Evolutionary conservation across 2,113 vertebrate genomes (phyloP).

Genomic region (Hirundichthys speculiger): DNA sequence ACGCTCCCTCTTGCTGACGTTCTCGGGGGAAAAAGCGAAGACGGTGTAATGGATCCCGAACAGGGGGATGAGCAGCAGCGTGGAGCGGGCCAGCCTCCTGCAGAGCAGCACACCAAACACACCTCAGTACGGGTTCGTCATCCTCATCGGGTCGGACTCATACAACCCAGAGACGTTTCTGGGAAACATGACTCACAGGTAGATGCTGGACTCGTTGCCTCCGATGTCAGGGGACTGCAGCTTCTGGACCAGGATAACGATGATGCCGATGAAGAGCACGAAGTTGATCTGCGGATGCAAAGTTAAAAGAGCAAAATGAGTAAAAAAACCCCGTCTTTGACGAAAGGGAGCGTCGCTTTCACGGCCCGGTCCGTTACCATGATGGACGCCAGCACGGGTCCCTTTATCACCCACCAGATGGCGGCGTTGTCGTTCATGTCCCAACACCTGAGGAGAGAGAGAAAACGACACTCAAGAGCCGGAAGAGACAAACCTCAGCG

Average conservation of each 20-base stretch:
- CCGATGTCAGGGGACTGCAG: constrained; percentile 97
- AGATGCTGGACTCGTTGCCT: constrained; percentile 98
- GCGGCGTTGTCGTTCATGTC: constrained; percentile 95
- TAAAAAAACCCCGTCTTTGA: not conserved
- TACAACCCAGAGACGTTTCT: too few species aligned
- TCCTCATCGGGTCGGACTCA: too few species aligned
- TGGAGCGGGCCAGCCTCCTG: constrained; percentile 95
- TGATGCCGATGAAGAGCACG: constrained; percentile 96
- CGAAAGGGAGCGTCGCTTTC: not conserved
- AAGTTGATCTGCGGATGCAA: constrained; percentile 89
- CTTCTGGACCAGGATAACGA: constrained; percentile 97
- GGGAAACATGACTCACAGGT: constrained; percentile 99
- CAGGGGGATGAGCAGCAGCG: constrained; percentile 93
- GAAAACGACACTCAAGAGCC: not conserved
- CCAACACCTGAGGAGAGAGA: constrained; percentile 87
- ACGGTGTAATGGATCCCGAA: constrained; percentile 98
- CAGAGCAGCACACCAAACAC: constrained; percentile 11
- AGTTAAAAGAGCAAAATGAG: not conserved
- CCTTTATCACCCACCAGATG: constrained; percentile 99
- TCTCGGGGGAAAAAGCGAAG: constrained; percentile 96
- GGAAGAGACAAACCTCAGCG: not conserved
- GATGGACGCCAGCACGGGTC: constrained; percentile 93
- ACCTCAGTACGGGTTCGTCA: too few species aligned
- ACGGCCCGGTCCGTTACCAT: constrained; percentile 81
- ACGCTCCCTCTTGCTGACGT: constrained; percentile 93